These are phyloP conservation scores for Brachionus rotundiformis DNA, from an alignment of 1,140 invertebrate genomes.

Conservation along the genomic window DNA sequence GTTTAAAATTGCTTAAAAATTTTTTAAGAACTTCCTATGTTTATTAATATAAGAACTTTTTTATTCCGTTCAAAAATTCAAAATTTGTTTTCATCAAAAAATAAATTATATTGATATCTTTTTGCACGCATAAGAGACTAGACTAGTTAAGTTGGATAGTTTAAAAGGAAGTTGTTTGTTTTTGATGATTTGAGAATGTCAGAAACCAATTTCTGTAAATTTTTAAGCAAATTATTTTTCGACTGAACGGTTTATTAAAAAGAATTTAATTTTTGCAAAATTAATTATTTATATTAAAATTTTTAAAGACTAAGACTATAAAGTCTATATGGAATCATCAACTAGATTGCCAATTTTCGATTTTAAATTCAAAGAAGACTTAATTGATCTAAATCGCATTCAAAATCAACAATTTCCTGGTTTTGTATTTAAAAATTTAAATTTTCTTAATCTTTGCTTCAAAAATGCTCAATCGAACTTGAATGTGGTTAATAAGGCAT, in stretches of 20 bases:
- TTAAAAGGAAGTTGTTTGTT: neutral
- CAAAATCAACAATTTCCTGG: constrained; percentile 17
- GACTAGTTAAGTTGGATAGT: neutral
- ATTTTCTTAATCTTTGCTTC: neutral
- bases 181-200: neutral
- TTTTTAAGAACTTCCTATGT: too few relatives aligned
- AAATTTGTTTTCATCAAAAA: neutral
- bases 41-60: neutral
- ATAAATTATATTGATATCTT: neutral
- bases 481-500: neutral
- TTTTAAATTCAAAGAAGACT: constrained; percentile 22
- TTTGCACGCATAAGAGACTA: neutral
- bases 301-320: too few relatives aligned
- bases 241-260: neutral
- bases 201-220: neutral
- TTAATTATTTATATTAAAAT: neutral
- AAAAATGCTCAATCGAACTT: constrained; percentile 24
- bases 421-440: constrained; percentile 21
- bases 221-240: too few relatives aligned
- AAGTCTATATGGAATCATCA: neutral
- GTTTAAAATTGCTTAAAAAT: too few relatives aligned
- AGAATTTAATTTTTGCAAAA: neutral
- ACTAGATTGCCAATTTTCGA: neutral
- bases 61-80: neutral
- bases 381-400: constrained; percentile 10